Evolutionary conservation across 2,888 invertebrate genomes (phyloP).

Genomic region (Tachina grossa): DNA sequence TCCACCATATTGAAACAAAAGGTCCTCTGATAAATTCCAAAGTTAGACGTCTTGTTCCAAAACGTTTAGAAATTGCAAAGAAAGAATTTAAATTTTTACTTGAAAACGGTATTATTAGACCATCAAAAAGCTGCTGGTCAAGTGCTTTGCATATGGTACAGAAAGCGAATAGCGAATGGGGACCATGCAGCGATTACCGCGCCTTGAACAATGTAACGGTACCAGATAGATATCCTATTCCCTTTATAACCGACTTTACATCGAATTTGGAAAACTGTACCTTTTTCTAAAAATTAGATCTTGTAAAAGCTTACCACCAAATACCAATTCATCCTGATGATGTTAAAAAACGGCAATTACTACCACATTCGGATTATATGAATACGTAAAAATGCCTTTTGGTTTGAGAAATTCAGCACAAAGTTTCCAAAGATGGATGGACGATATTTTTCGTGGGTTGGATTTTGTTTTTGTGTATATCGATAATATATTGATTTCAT

Average conservation of each 20-base stretch:
- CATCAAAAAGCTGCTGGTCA: too few species aligned
- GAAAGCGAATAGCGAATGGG: too few species aligned
- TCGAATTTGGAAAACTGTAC: constrained; percentile 15
- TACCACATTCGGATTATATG: constrained; percentile 52
- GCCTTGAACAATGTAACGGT: too few species aligned
- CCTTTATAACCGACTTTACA: constrained; percentile 71
- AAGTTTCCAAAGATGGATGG: constrained; percentile 46
- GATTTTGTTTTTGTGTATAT: constrained; percentile 9
- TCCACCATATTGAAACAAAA: constrained; percentile 53
- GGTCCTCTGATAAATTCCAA: constrained; percentile 53
- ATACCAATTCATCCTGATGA: constrained; percentile 28
- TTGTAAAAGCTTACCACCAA: constrained; percentile 44
- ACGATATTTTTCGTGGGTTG: constrained; percentile 20
- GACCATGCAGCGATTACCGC: too few species aligned
- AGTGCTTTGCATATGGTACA: not conserved
- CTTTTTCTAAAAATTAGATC: constrained; percentile 49
- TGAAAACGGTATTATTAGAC: too few species aligned
- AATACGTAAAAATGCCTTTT: constrained; percentile 57
- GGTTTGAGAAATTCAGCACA: constrained; percentile 53
- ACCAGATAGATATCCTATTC: constrained; percentile 78
- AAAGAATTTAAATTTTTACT: too few species aligned
- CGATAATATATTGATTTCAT: too few species aligned
- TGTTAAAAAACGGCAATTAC: constrained; percentile 50
- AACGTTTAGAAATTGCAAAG: too few species aligned
- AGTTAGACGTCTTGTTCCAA: too few species aligned